A percentile compares a stretch with the other conserved stretches of the same genome.
phyloP scores from a whole-genome alignment of 2,113 vertebrate species.

The Pontoporia blainvillei region DNA sequence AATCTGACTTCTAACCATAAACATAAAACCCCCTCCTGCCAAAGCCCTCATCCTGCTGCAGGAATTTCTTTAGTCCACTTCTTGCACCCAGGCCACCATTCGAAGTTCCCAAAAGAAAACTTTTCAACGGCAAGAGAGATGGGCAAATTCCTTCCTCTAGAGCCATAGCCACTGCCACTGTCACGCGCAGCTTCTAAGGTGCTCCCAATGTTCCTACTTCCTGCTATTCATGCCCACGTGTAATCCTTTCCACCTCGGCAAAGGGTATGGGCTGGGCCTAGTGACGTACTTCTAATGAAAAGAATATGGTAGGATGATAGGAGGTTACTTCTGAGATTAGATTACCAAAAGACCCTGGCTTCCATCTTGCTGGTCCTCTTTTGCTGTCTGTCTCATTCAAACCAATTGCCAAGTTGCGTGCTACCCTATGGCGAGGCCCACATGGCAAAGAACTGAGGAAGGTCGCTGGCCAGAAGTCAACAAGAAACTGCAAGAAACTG shows the following conservation, averaged over 20 bases:
- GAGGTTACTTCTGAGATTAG: not conserved
- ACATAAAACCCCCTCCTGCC: not conserved
- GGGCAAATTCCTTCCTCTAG: not conserved
- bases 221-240: not conserved
- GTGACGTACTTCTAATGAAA: not conserved
- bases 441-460: not conserved
- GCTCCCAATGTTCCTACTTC: not conserved
- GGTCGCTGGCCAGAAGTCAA: not conserved
- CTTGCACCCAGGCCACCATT: not conserved
- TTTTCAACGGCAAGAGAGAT: not conserved
- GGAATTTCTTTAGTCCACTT: not conserved
- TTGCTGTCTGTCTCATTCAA: not conserved
- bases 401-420: not conserved
- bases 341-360: not conserved
- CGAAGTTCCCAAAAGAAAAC: not conserved
- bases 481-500: not conserved
- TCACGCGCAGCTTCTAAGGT: not conserved
- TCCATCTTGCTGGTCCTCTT: not conserved
- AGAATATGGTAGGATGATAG: not conserved
- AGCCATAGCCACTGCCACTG: not conserved
- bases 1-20: not conserved
- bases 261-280: not conserved
- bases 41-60: not conserved
- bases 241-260: no score
- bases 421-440: not conserved